Base-by-base conservation (phyloP, 1,140 invertebrate species). In the Drosophila ficusphila region DNA sequence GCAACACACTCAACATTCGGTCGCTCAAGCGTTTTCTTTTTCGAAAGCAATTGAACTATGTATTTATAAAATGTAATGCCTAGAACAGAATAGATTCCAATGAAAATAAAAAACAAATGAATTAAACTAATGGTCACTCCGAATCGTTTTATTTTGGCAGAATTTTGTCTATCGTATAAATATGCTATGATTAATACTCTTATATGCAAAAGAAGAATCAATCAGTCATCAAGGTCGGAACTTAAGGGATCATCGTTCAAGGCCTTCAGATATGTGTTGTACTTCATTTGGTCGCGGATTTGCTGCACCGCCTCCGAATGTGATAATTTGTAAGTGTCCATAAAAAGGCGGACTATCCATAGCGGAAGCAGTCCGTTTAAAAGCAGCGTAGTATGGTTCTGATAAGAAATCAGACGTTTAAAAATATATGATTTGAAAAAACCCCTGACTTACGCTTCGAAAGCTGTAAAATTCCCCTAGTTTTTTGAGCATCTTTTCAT, bases 281-380 rank as follows among this genome's bases (percentile, higher is more conserved):
- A 85, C 2, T 46, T 56, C 11, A 73, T 23, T 38, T 85, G 79
- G 19, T 64, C 76, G 1, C 21, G 39, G 9, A 85, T 86, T 9
- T 85, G 79, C 25, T 11, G 12, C 11, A 76, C 42, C 9, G 76
- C 79, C 25, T 76, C 57, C 1, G 33, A 27, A 1, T 49, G 31
- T 0, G 44, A 49, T 1, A 90, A 44, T 0, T 77, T 61, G 27
- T 68, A 86, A 7, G 56, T 74, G 25, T 90, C 75, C 81, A 77
- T 90, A 14, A 90, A 88, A 0, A 90, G 53, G 9, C 67, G 65
- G 2, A 90, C 58, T 18, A 89, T 64, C 89, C 89, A 90, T 7
- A 82, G 51, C 0, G 89, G 89, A 14, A 90, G 39, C 8, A 90
- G n/a, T 1, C 72, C 89, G 25, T 90, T 90, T n/a, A 86, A 48